Base-by-base conservation (phyloP, 2,888 invertebrate species). In the Allacma fusca region DNA sequence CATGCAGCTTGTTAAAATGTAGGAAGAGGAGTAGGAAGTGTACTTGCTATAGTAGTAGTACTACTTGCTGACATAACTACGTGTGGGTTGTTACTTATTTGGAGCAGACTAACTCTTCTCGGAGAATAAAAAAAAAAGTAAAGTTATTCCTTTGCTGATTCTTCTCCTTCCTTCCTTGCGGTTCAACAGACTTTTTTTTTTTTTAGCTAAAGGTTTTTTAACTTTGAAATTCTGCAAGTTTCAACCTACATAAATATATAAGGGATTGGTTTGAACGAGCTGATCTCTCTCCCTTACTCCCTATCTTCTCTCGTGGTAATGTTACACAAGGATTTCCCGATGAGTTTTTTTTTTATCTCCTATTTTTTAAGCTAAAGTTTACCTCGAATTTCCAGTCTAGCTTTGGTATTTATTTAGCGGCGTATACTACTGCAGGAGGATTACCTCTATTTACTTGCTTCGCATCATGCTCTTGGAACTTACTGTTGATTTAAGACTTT, bases 401-500 rank as follows among this genome's bases (percentile, higher is more conserved):
- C 21, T 9, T 9, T 4, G 34, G 62, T 73, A 73, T 73, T 73
- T 73, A 73, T 73, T 73, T 73, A 73, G 64, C 40, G 73, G 64
- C 64, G 62, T 73, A 43, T 62, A 16, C 7, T 21, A 16, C 19
- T 13, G 21, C 5, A 62, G 64, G 73, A 73, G 34, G 73, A 73
- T 73, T 73, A 73, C 64, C 62, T 73, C 73, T 73, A 73, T 73
- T 73, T 29, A 73, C 73, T 73, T 73, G 64, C 73, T 73, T 64
- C 73, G 64, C 73, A 73, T 73, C 73, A 59, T 73, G 64, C 43
- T 73, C 73, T 40, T 73, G 43, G 34, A 59, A 73, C 62, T 64
- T 73, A 43, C 64, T 73, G 73, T 73, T 73, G 73, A 73, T 73
- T 73, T 73, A 73, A 73, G 73, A 62, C 73, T 73, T 73, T 34